Conservation (phyloP, 2,888 invertebrate species). For the Meiosimyza platycephala region DNA sequence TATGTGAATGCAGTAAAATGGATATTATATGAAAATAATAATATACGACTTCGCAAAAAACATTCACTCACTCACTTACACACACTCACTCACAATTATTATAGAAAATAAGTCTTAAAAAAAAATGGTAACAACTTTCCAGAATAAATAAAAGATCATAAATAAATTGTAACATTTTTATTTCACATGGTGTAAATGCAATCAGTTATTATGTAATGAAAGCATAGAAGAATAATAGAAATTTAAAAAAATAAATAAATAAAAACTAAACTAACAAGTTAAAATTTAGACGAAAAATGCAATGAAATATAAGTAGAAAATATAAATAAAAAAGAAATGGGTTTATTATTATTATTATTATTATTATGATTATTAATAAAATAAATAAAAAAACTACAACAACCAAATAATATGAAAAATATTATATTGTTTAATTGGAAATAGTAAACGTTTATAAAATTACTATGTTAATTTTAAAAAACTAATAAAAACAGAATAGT, state of each 20-base stretch:
- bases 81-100: conserved; percentile 28
- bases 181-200: conserved; percentile 34
- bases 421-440: conserved; percentile 23
- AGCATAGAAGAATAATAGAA: background rate
- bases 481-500: conserved; percentile 12
- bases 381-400: conserved; percentile 1
- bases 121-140: conserved; percentile 6
- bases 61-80: conserved; percentile 24
- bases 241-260: background rate
- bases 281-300: conserved; percentile 20
- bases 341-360: conserved; percentile 20
- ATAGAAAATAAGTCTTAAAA: conserved; percentile 22
- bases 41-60: background rate
- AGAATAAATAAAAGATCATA: background rate
- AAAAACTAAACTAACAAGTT: conserved; percentile 5
- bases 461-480: conserved; percentile 12
- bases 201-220: conserved; percentile 28
- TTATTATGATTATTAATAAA: background rate
- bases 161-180: conserved; percentile 3
- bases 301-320: conserved; percentile 26
- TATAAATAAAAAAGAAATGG: background rate
- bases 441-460: background rate
- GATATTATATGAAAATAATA: conserved; percentile 1
- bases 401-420: conserved; percentile 21
- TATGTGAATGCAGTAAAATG: background rate